A percentile compares a stretch with the other conserved stretches of the same genome.
phyloP scores from a whole-genome alignment of 1,140 invertebrate species.

The Amphibalanus amphitrite region DNA sequence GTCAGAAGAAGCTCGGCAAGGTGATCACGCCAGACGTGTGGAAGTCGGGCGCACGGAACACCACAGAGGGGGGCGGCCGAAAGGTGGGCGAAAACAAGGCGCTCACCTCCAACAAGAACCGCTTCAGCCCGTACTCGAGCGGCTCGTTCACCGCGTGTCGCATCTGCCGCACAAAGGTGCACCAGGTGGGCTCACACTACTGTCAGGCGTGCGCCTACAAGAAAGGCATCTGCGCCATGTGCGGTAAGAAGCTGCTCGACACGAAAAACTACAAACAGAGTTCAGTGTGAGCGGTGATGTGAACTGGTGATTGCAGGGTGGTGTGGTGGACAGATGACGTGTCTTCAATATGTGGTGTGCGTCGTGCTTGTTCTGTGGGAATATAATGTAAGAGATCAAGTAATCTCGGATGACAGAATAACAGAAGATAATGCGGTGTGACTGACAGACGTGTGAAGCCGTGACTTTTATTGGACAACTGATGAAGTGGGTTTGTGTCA shows the following conservation, averaged over 20 bases:
- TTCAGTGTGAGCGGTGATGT: conserved; percentile 42
- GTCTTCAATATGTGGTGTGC: not conserved
- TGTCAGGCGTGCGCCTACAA: conserved; percentile 89
- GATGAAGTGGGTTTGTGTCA: too few relatives aligned
- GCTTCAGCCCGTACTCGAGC: conserved; percentile 68
- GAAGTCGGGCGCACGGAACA: conserved; percentile 79
- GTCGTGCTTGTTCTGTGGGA: not conserved
- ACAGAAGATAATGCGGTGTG: too few relatives aligned
- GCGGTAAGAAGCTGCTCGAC: conserved; percentile 86
- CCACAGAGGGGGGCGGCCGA: conserved; percentile 60
- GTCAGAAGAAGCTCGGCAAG: conserved; percentile 62
- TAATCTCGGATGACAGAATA: too few relatives aligned
- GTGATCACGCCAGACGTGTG: conserved; percentile 85
- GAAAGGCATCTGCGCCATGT: conserved; percentile 96
- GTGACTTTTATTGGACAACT: too few relatives aligned
- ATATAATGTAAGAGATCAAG: too few relatives aligned
- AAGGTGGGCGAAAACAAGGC: conserved; percentile 75
- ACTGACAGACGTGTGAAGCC: not conserved
- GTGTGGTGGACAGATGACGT: too few relatives aligned
- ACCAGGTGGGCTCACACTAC: conserved; percentile 85
- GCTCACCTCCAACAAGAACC: conserved; percentile 56
- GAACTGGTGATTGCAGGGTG: too few relatives aligned
- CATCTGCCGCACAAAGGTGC: conserved; percentile 82
- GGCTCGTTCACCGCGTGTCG: conserved; percentile 66
- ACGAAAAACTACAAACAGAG: conserved; percentile 91